phyloP scores from a whole-genome alignment of 2,888 invertebrate genomes.

The Physocephala rufipes region DNA sequence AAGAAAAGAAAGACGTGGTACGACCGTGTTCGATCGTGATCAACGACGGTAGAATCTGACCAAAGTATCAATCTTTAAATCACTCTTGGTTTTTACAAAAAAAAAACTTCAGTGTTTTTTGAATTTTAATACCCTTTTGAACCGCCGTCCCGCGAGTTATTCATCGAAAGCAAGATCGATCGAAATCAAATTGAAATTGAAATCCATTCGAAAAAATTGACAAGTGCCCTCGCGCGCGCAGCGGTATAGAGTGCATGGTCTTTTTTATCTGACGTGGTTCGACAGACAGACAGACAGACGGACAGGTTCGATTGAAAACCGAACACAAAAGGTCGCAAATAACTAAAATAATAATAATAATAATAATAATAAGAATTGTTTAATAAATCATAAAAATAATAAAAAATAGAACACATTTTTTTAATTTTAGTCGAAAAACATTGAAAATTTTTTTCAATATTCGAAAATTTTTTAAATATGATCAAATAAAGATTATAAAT shows the following conservation, averaged over 20 bases:
- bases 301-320: slow-evolving; percentile 15
- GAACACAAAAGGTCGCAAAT: slow-evolving; percentile 30
- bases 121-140: slow-evolving; percentile 25
- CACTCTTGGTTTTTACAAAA: slow-evolving; percentile 38
- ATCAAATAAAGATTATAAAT: too few species aligned
- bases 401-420: background rate
- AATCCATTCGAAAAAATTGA: slow-evolving; percentile 58
- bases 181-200: slow-evolving; percentile 62
- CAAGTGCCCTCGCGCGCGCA: slow-evolving; percentile 57
- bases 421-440: too few species aligned
- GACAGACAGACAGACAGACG: slow-evolving; percentile 33
- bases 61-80: slow-evolving; percentile 62
- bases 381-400: too few species aligned
- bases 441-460: too few species aligned
- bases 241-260: slow-evolving; percentile 46
- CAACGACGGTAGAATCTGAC: slow-evolving; percentile 53
- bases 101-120: slow-evolving; percentile 25
- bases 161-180: slow-evolving; percentile 55
- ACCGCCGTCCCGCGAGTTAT: slow-evolving; percentile 28
- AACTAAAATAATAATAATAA: too few species aligned
- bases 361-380: too few species aligned
- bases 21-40: background rate
- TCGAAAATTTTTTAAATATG: too few species aligned
- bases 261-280: slow-evolving; percentile 38
- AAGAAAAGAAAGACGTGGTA: slow-evolving; percentile 41